phyloP scores from a whole-genome alignment of 2,797 vertebrate species.

The Urophycis tenuis region DNA sequence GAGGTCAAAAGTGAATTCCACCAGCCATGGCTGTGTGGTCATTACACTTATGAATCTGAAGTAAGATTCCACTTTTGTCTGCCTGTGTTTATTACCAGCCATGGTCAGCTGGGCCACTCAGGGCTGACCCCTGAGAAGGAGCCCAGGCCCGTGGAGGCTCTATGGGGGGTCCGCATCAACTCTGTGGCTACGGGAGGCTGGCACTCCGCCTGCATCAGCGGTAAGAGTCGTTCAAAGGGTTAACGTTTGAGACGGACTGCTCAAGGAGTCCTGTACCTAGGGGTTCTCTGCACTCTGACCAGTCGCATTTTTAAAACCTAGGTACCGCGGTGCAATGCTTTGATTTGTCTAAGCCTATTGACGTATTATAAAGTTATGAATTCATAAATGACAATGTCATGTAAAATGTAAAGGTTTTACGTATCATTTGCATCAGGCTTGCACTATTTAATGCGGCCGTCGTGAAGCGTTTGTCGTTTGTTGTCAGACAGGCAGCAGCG shows the following conservation, averaged over 20 bases:
- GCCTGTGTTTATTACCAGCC: slow-evolving; percentile 63
- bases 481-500: too few species aligned
- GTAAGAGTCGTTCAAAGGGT: slow-evolving; percentile 59
- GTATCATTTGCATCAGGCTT: too few species aligned
- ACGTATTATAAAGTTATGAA: too few species aligned
- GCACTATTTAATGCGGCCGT: too few species aligned
- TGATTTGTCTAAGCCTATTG: background rate
- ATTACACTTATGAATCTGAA: background rate
- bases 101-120: slow-evolving; percentile 88
- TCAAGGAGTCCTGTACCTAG: too few species aligned
- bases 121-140: slow-evolving; percentile 69
- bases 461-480: too few species aligned
- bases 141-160: slow-evolving; percentile 78
- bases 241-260: background rate
- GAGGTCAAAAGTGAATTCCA: too few species aligned
- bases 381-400: too few species aligned
- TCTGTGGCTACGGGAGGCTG: slow-evolving; percentile 81
- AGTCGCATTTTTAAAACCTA: background rate
- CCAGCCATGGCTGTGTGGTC: too few species aligned
- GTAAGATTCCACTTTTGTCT: background rate
- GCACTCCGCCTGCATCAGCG: slow-evolving; percentile 82
- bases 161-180: slow-evolving; percentile 77
- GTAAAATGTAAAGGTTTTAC: too few species aligned
- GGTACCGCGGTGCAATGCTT: background rate
- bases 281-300: background rate